A percentile compares a stretch with the other conserved stretches of the same genome.
Conservation (phyloP, 2,888 invertebrate species). For the Nephrotoma appendiculata region DNA sequence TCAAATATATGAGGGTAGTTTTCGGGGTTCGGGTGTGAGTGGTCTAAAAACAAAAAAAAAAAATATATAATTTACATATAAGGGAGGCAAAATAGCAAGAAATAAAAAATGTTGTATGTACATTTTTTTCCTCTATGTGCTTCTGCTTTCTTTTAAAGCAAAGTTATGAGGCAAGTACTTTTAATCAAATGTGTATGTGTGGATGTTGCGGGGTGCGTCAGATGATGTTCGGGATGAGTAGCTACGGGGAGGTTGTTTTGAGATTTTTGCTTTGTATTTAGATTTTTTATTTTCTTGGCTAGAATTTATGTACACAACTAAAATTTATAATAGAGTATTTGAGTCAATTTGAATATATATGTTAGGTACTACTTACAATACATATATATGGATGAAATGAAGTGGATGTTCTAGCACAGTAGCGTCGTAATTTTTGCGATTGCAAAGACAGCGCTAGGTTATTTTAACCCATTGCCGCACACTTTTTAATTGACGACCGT, state of each 20-base stretch:
- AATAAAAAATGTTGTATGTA: neutral
- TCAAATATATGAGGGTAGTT: neutral
- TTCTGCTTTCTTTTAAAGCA: neutral
- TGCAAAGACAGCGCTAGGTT: too few relatives aligned
- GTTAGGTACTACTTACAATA: neutral
- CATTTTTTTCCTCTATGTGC: neutral
- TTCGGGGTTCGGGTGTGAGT: neutral
- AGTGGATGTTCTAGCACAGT: neutral
- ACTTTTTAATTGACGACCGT: too few relatives aligned
- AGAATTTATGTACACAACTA: neutral
- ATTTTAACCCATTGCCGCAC: too few relatives aligned
- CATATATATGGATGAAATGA: neutral
- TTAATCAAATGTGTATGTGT: neutral
- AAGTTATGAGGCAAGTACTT: neutral
- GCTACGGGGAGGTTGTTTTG: neutral
- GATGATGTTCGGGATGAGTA: neutral
- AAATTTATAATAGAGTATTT: neutral
- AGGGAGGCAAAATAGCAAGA: neutral
- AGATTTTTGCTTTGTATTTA: neutral
- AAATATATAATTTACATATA: neutral
- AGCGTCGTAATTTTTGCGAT: neutral
- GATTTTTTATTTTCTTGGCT: neutral
- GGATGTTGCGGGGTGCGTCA: neutral
- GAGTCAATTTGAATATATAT: neutral
- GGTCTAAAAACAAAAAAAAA: neutral